A percentile compares a stretch with the other conserved stretches of the same genome.
phyloP scores from a whole-genome alignment of 2,797 vertebrate genomes.

The Prunella strophiata region DNA sequence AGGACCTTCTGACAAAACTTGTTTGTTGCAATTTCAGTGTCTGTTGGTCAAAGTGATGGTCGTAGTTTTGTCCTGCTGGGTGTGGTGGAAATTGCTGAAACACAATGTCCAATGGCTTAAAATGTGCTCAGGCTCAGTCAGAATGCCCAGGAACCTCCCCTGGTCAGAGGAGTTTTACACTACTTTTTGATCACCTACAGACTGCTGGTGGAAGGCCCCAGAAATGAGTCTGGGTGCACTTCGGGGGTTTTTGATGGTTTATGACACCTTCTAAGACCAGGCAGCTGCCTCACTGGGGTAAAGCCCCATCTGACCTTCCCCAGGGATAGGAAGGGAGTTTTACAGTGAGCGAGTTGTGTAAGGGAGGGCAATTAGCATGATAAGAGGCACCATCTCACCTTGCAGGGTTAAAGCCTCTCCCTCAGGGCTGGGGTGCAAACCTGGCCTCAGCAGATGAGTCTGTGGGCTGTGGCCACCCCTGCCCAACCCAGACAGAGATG shows the following conservation, averaged over 20 bases:
- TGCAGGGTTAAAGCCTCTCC: background rate
- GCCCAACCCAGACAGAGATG: background rate
- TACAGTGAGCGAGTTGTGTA: background rate
- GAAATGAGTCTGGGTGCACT: fast-evolving
- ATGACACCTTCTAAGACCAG: too few species aligned
- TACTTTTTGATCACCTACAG: fast-evolving
- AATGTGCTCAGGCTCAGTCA: fast-evolving
- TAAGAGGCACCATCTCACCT: background rate
- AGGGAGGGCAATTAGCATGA: background rate
- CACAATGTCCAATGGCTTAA: fast-evolving
- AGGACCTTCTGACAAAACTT: too few species aligned
- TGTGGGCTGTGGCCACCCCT: background rate
- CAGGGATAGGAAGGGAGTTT: background rate
- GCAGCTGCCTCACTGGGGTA: too few species aligned
- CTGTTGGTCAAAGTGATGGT: background rate
- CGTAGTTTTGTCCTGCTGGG: fast-evolving
- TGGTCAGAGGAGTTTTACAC: background rate
- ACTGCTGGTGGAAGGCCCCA: background rate
- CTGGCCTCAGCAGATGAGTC: too few species aligned
- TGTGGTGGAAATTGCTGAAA: background rate
- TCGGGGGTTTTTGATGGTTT: background rate
- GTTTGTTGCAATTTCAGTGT: background rate
- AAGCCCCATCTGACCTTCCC: background rate
- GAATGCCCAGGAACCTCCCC: background rate
- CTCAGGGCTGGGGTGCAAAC: background rate